Evolutionary conservation across 1,140 invertebrate genomes (phyloP).

Genomic region (Hermetia illucens): DNA sequence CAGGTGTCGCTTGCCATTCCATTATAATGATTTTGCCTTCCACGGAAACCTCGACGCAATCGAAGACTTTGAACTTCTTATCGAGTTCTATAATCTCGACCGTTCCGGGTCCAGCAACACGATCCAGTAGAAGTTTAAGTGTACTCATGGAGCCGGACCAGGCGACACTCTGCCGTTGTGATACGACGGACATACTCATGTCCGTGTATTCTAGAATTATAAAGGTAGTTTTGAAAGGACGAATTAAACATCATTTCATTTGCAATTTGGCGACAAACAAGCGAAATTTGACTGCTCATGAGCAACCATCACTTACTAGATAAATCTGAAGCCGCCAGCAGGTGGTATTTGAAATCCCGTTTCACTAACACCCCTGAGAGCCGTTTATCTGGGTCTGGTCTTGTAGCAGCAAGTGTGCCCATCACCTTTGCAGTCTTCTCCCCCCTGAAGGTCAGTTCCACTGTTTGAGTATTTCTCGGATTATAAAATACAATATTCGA

Average conservation of each 20-base stretch:
- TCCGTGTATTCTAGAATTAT: conserved; percentile 77
- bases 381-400: conserved; percentile 58
- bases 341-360: conserved; percentile 96
- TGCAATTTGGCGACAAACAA: conserved; percentile 5
- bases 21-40: conserved; percentile 73
- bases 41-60: conserved; percentile 65
- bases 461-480: conserved; percentile 87
- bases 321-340: conserved; percentile 81
- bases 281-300: too few relatives aligned
- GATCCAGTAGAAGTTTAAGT: conserved; percentile 69
- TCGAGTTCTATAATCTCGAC: conserved; percentile 57
- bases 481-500: conserved; percentile 88
- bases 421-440: conserved; percentile 98
- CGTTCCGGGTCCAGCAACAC: conserved; percentile 61
- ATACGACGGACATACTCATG: conserved; percentile 81
- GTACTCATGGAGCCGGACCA: conserved; percentile 66
- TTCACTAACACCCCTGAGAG: conserved; percentile 93
- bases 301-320: conserved; percentile 71
- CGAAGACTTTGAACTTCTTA: conserved; percentile 59
- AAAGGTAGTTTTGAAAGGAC: background rate
- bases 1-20: conserved; percentile 88
- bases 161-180: conserved; percentile 77
- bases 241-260: conserved; percentile 5
- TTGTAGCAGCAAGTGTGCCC: conserved; percentile 74
- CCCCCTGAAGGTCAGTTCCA: conserved; percentile 87